Base-by-base conservation (phyloP, 2,113 vertebrate genomes). In the Triplophysa dalaica region DNA sequence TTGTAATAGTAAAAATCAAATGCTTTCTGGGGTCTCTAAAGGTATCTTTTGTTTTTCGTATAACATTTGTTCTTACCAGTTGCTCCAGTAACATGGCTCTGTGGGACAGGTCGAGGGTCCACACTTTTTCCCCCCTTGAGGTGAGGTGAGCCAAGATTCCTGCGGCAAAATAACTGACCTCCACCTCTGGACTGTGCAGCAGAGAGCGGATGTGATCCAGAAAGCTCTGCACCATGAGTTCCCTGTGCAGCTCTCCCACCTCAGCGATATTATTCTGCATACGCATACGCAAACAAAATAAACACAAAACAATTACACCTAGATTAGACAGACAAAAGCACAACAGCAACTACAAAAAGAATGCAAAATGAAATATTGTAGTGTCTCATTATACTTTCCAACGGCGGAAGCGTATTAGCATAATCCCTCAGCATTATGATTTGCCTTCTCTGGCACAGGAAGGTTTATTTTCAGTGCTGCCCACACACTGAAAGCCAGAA, bases 131-230 rank as follows among this genome's bases (percentile, higher is more conserved):
- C n/a, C 97, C 97, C 65, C 97, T 92, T 50, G 97, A 99, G 41
- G 97, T 99, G 83, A 99, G 92, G 4, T 99, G 98, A 60, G 98
- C 97, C 19, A 99, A 95, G 85, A 99, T 99, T 66, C 97, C 96
- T 38, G 97, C 98, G 1, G 98, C 98, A 54, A 99, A 99, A 92
- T 99, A 99, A 89, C 97, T 99, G 82, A 99, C 98, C 89, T 99
- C 98, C 82, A 99, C 98, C 89, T 98, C 97, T 4, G 94, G 91
- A 70, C 97, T 99, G 89, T 98, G 95, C 79, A 99, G 85, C 77
- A 99, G 87, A 63, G 91, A 93, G 75, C 96, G 94, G 90, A 99
- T 99, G 89, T 99, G 98, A 85, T 97, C 95, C 92, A 99, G 93
- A 77, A 99, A 99, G 65, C 96, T 91, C 87, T 96, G 96, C 90